Base-by-base conservation (phyloP, 2,113 vertebrate genomes). In the Telmatochromis brachygnathus region DNA sequence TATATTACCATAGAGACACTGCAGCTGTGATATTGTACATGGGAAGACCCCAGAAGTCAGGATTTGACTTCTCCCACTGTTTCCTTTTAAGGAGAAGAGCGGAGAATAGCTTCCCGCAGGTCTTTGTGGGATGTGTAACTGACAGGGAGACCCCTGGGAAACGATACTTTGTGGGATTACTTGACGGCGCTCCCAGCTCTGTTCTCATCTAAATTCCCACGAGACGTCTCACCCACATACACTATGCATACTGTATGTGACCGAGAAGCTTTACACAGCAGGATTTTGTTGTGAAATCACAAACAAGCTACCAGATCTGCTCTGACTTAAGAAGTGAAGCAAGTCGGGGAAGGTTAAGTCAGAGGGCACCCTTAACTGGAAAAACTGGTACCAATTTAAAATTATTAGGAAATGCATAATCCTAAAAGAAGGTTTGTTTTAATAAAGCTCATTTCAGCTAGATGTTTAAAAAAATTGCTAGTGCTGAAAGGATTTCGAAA, bases 131-230 rank as follows among this genome's bases (percentile, higher is more conserved):
- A 83, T 81, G 39, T 1, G 33, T n/a, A 81, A 86, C 45, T 81
- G 89, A 89, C 91, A 68, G 39, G 33, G 77, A 77, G 89, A 87
- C 90, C 87, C 82, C 91, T 90, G 90, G 90, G 94, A 94, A 89
- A 86, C 12, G 4, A 19, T 35, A 84, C 62, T 85, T 82, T 7
- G 81, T 84, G 90, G 86, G 88, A 90, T 62, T 5, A 55, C n/a
- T 89, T n/a, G 23, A 28, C 1, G 6, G 17, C 56, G 37, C 92
- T 89, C 81, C 89, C 90, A 80, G n/a, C 56, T 75, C 39, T 8
- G 5, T 70, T 86, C 53, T 55, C 26, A 37, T 28, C 17, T 70
- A 13, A 30, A 81, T 85, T 91, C 91, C 84, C 87, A 87, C 1
- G 55, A 77, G 88, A 62, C 4, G 26, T 3, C 6, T 28, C 79